Percentiles rank a stretch among this genome's conserved stretches.
These are phyloP conservation scores for Trichechus manatus DNA, from an alignment of 2,113 vertebrate species.

Conservation along the genomic window DNA sequence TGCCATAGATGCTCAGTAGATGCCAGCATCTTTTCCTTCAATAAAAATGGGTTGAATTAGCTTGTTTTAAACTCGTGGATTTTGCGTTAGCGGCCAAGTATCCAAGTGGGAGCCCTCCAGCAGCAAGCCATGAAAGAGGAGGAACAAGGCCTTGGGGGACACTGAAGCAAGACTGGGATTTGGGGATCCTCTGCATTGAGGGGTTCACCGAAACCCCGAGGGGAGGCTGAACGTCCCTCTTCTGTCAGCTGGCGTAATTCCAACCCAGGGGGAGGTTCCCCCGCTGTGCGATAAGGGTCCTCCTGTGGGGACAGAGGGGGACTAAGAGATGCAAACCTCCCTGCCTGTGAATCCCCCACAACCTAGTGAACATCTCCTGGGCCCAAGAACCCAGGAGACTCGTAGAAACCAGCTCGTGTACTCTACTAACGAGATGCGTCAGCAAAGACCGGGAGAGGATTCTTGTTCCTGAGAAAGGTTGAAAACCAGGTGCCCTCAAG, in stretches of 20 bases:
- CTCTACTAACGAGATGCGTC: background rate
- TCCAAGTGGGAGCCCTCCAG: constrained; percentile 52
- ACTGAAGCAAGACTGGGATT: background rate
- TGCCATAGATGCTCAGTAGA: background rate
- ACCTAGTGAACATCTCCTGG: background rate
- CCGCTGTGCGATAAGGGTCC: background rate
- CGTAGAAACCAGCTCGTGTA: background rate
- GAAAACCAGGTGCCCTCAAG: too few relatives aligned
- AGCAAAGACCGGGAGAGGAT: background rate
- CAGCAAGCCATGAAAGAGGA: constrained; percentile 23
- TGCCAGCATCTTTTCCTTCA: constrained; percentile 7
- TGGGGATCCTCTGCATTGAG: background rate
- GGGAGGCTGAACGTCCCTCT: background rate
- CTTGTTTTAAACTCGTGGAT: background rate
- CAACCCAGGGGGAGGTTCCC: background rate
- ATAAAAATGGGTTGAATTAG: background rate
- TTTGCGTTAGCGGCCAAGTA: constrained; percentile 41
- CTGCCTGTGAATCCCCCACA: background rate
- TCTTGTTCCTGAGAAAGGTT: background rate
- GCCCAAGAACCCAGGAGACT: background rate
- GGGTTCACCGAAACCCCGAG: background rate
- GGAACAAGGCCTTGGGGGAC: background rate
- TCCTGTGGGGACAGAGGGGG: background rate
- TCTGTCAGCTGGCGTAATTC: background rate
- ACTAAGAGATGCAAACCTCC: background rate